phyloP scores from a whole-genome alignment of 2,113 vertebrate genomes.

The Hippocampus mohnikei region DNA sequence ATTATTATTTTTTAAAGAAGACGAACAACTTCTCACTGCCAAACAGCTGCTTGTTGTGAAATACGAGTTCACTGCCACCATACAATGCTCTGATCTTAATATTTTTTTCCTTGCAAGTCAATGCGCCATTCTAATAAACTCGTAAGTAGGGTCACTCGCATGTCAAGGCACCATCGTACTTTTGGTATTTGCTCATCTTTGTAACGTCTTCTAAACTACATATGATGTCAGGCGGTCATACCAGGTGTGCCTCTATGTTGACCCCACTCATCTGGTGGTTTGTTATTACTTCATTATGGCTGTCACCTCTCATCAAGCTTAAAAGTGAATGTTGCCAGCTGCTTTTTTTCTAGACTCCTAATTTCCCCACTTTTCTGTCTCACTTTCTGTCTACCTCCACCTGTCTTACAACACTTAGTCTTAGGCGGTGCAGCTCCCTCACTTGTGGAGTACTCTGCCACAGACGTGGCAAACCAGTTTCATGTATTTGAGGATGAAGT shows the following conservation, averaged over 20 bases:
- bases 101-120: no score
- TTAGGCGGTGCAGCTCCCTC: conserved; percentile 53
- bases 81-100: no score
- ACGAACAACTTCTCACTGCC: no score
- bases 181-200: conserved; percentile 19
- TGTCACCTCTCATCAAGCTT: conserved; percentile 59
- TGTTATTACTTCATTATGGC: conserved; percentile 65
- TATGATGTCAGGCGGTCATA: conserved; percentile 9
- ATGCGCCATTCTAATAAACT: no score
- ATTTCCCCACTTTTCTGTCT: conserved; percentile 19
- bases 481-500: conserved; percentile 13
- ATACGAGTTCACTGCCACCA: no score
- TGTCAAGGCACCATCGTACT: no score
- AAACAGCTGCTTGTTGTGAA: no score
- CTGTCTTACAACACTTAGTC: conserved; percentile 19
- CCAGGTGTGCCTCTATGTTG: conserved; percentile 49
- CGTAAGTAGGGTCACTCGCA: no score
- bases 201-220: neutral
- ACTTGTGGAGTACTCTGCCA: conserved; percentile 29
- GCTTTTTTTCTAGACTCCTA: conserved; percentile 30
- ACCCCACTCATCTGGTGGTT: conserved; percentile 50
- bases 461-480: conserved; percentile 11
- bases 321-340: conserved; percentile 66
- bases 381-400: neutral
- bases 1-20: no score